Evolutionary conservation across 2,797 vertebrate species (phyloP).

Genomic region (Anolis apletophallus): DNA sequence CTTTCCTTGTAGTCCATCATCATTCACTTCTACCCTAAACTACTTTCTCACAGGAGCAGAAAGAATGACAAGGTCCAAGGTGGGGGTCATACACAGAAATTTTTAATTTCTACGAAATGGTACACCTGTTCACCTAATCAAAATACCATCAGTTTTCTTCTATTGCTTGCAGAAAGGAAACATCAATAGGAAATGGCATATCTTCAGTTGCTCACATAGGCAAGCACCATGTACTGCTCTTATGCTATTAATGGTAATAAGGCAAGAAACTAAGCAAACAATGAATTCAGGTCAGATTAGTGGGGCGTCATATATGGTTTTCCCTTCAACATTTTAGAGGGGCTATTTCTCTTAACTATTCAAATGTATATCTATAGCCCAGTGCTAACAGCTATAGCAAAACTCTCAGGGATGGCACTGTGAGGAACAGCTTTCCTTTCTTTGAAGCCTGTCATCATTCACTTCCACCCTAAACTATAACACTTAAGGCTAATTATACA

Average conservation of each 20-base stretch:
- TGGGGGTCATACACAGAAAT: background rate
- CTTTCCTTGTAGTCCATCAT: background rate
- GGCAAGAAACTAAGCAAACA: background rate
- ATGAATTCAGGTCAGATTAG: background rate
- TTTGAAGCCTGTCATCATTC: too few species aligned
- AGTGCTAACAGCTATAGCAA: too few species aligned
- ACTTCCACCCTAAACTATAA: background rate
- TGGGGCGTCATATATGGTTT: background rate
- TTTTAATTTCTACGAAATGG: slow-evolving; percentile 1
- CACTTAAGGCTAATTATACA: background rate
- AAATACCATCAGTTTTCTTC: background rate
- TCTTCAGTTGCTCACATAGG: background rate
- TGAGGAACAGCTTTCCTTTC: too few species aligned
- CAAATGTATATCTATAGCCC: background rate
- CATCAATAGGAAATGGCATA: background rate
- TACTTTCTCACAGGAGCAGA: background rate
- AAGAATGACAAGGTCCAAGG: background rate
- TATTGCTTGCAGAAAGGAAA: background rate
- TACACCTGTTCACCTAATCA: background rate
- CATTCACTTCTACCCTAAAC: background rate
- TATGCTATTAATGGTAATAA: background rate
- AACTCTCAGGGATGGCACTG: too few species aligned
- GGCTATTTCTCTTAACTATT: background rate
- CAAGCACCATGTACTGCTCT: background rate
- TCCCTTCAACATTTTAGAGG: background rate